These are phyloP conservation scores for Eptesicus fuscus DNA, from an alignment of 2,113 vertebrate species.

Conservation along the genomic window DNA sequence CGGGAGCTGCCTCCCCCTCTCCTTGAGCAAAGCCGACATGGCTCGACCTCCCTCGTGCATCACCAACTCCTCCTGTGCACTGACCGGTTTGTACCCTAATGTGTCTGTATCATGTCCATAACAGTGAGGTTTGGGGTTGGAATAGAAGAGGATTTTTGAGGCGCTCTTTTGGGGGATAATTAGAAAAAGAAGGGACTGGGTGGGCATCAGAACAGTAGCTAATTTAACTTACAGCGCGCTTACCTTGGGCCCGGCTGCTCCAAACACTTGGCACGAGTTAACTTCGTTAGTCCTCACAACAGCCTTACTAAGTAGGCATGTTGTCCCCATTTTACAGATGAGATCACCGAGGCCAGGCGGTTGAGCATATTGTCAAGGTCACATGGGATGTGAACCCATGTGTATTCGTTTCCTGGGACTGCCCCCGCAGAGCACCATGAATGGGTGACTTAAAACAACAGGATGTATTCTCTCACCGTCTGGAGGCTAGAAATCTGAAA, in stretches of 20 bases:
- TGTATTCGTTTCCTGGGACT: not conserved
- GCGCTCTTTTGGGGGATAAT: not conserved
- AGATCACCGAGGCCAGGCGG: not conserved
- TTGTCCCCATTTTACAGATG: not conserved
- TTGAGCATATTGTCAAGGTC: not conserved
- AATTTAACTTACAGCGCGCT: not conserved
- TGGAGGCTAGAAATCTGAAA: not conserved
- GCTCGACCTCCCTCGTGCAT: accelerated
- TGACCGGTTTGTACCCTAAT: not conserved
- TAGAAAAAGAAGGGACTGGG: not conserved
- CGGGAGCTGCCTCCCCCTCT: accelerated
- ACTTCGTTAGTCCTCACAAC: not conserved
- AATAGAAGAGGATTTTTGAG: not conserved
- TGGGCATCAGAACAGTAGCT: not conserved
- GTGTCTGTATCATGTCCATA: accelerated
- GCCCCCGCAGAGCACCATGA: not conserved
- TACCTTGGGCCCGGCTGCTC: not conserved
- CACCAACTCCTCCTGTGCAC: not conserved
- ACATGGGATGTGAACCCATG: accelerated
- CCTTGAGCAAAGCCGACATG: not conserved
- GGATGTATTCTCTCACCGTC: not conserved
- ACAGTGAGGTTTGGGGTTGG: not conserved
- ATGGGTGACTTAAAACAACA: not conserved
- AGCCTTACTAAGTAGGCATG: not conserved
- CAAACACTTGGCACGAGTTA: no score